Base-by-base conservation (phyloP, 2,797 vertebrate genomes). In the Enteromius thamalakanensis region DNA sequence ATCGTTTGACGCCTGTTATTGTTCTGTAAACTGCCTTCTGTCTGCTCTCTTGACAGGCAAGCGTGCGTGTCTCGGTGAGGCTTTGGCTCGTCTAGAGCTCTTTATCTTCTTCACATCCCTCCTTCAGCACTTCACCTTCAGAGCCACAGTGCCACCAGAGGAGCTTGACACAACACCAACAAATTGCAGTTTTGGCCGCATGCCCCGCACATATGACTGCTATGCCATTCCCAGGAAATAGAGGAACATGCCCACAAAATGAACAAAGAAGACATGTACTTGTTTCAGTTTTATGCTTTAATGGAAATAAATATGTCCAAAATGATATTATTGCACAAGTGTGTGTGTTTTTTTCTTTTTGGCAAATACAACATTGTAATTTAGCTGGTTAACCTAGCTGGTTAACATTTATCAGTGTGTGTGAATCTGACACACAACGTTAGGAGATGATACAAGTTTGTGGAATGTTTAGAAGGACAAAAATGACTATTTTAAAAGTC, bases 41-140 rank as follows among this genome's bases (percentile, higher is more conserved):
- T 83, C 26, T 74, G 32, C 19, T 79, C 26, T 67, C 15, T 17
- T 23, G 29, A 6, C 77, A 91, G 89, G 88, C 4, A 91, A 90
- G 69, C 87, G 89, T 1, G 81, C n/a, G 12, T 91, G 89, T 74
- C 23, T 88, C 1, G 90, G 90, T 79, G 89, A 90, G 67, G 85
- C 82, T 55, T 72, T 91, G 80, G 89, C 87, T 34, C 71, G 88
- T n/a, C 80, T 80, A 49, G 87, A 89, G 72, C 62, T 90, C 71
- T 91, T 91, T 51, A 70, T 90, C 17, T 76, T 89, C 77, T 81
- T 90, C 79, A 87, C 87, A 6, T 84, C 83, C 14, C 83, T 91
- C 7, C 87, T 91, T 14, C 90, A 91, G 80, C 86, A n/a, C 45
- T 89, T 91, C 76, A 88, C 86, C 77, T 89, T 91, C 34, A 87